Percentiles rank a stretch among this genome's conserved stretches.
phyloP scores from a whole-genome alignment of 2,113 vertebrate genomes.

The Excalfactoria chinensis region DNA sequence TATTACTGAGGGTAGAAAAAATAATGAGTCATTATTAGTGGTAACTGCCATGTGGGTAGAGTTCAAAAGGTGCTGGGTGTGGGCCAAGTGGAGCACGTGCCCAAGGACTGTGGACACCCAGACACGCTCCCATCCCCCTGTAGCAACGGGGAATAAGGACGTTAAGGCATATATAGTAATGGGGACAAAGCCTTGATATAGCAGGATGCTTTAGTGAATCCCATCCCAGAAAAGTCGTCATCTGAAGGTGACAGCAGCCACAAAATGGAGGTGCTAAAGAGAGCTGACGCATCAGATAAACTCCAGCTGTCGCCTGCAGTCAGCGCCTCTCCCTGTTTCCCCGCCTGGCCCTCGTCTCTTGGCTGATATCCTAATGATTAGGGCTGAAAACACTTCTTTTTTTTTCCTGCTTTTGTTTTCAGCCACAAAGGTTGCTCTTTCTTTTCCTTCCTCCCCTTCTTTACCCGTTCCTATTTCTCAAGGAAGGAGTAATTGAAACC shows the following conservation, averaged over 20 bases:
- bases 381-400: background rate
- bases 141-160: fast-evolving
- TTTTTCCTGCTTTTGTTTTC: background rate
- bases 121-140: fast-evolving
- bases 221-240: background rate
- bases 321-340: background rate
- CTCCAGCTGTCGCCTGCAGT: constrained; percentile 67
- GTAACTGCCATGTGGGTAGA: background rate
- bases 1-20: background rate
- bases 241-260: constrained; percentile 67
- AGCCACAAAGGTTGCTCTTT: background rate
- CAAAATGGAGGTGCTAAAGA: constrained; percentile 59
- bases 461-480: background rate
- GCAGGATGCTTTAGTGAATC: background rate
- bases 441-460: background rate
- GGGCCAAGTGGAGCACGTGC: background rate
- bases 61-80: background rate
- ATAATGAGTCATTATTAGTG: background rate
- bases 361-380: constrained; percentile 29
- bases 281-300: constrained; percentile 56
- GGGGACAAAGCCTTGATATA: background rate
- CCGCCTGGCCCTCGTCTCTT: constrained; percentile 11
- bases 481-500: background rate
- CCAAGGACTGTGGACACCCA: fast-evolving
- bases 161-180: fast-evolving